Evolutionary conservation across 2,888 invertebrate genomes (phyloP), one percentile per base, ranked within the genome.

Genomic region (Polydrusus tereticollis): DNA sequence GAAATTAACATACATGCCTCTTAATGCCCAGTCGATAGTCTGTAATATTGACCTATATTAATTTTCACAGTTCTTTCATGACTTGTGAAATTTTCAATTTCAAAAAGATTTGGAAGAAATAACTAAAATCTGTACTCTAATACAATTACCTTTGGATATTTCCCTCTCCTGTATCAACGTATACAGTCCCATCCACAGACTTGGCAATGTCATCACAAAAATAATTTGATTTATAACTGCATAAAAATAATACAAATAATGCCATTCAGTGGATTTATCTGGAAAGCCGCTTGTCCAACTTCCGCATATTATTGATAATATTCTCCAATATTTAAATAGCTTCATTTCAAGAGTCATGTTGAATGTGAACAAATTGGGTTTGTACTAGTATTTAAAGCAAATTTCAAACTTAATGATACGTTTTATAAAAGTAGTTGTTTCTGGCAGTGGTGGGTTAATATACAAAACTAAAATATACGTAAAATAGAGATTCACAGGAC

Each of bases 301-400:
- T 29, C 52, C 52, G 21, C 29, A n/a, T 16, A 52, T 29, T 29
- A 52, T 52, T 7, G 52, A 52, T 29, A 52, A 12, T 26, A 52
- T 26, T 52, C 29, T 52, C 52, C 52, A 52, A 29, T 29, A 52
- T 23, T 29, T 26, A 8, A 52, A 52, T 5, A 52, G 26, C 29
- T 52, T 26, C 12, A 16, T 29, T 52, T 52, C 52, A 16, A 23
- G n/a, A 0, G 29, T 29, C 52, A 52, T 52, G 23, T 29, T 52
- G 21, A 52, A n/a, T n/a, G n/a, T n/a, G n/a, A n/a, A n/a, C n/a
- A n/a, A n/a, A n/a, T n/a, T n/a, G n/a, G n/a, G n/a, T n/a, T n/a
- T 14, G n/a, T 38, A 4, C 38, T n/a, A 8, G n/a, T 14, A n/a
- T 38, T 38, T 14, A 38, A 38, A 14, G 38, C 1, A 38, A 7